Conservation (phyloP, 2,888 invertebrate species). For the Tachina lurida region DNA sequence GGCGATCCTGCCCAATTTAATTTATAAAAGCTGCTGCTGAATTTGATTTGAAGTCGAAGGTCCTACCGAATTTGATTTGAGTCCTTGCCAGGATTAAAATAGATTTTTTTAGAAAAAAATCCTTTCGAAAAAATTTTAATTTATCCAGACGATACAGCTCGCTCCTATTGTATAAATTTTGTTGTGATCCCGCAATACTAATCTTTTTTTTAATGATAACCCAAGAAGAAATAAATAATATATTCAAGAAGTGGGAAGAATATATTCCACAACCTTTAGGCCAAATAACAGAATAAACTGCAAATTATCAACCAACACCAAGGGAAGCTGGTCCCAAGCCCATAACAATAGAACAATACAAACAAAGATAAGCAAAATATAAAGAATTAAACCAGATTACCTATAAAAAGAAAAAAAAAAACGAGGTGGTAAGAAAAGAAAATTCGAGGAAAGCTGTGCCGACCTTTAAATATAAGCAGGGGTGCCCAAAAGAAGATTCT, state of each 20-base stretch:
- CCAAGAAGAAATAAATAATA: constrained; percentile 1
- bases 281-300: constrained; percentile 10
- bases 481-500: constrained; percentile 3
- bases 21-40: neutral
- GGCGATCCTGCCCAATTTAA: neutral
- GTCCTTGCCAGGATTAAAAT: neutral
- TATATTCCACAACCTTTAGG: constrained; percentile 13
- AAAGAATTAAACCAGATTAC: neutral
- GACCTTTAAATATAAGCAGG: constrained; percentile 5
- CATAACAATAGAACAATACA: constrained; percentile 31
- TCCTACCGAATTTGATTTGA: neutral
- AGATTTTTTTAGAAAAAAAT: neutral
- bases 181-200: constrained; percentile 18
- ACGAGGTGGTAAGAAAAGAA: constrained; percentile 1
- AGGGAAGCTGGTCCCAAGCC: constrained; percentile 23
- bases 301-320: constrained; percentile 13
- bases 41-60: neutral
- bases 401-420: constrained; percentile 2
- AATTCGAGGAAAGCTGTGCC: constrained; percentile 7
- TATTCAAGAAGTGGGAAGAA: constrained; percentile 17
- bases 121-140: constrained; percentile 2
- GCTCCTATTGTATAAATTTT: neutral
- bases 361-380: constrained; percentile 9
- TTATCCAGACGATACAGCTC: neutral
- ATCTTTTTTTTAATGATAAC: neutral